Evolutionary conservation across 1,140 invertebrate species (phyloP), one percentile per base, ranked within the genome.

Genomic region (Eriocheir sinensis): DNA sequence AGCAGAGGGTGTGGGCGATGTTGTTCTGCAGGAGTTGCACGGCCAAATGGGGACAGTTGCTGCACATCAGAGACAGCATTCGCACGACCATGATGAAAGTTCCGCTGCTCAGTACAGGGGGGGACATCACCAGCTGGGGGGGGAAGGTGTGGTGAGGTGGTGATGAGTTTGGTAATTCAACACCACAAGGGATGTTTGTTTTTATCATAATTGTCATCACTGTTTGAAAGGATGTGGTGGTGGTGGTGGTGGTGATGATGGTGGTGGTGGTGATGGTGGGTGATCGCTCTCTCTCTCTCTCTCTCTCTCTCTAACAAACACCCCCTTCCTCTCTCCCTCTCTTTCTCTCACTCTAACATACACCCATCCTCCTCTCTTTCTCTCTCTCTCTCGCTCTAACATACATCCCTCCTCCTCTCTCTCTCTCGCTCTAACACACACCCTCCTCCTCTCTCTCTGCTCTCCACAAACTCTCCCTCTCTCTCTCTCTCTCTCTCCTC

Each of bases 31-130:
- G 97, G 81, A 99, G 97, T 32, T 98, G 97, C 88, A 99, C 98
- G 91, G 99, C 99, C 96, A 99, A 97, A 96, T 99, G 98, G 30
- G 99, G 99, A 97, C 99, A 99, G 96, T 98, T 98, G 95, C 98
- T 98, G 96, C 99, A 99, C 98, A 99, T 99, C 94, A 99, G 98
- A 96, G 98, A 99, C 96, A 99, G 97, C 98, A 99, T 99, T 96
- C 99, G 97, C 96, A 99, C 97, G 86, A 99, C 99, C 96, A 98
- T 99, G 96, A 99, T 99, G 97, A 99, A 99, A 80, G 99, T 99
- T 92, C 98, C 98, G 90, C 98, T 99, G 96, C 98, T 99, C 72
- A 99, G 98, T 41, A 99, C 97, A 40, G 99, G 98, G 90, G 99
- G 99, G 32, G 98, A 98, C 72, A 99, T 98, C 95, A 99, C 98